These are phyloP conservation scores for Crypturellus undulatus DNA, from an alignment of 2,113 vertebrate genomes.

Conservation along the genomic window DNA sequence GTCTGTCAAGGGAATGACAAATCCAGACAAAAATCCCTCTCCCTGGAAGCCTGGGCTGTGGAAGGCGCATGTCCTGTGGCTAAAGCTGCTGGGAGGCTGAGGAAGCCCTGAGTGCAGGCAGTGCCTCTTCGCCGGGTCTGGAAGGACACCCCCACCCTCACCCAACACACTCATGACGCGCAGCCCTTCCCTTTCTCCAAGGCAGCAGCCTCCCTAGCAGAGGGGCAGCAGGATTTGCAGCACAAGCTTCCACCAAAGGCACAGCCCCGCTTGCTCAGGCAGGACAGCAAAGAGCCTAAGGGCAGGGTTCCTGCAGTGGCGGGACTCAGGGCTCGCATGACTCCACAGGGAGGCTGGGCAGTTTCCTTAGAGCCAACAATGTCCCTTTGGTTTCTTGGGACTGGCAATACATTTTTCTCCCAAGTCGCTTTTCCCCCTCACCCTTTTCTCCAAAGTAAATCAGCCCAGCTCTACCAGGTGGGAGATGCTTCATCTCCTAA, in stretches of 20 bases:
- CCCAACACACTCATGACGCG: neutral
- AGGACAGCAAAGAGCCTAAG: neutral
- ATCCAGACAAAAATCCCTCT: neutral
- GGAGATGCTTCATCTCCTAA: neutral
- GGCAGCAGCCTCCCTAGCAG: neutral
- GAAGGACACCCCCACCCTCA: neutral
- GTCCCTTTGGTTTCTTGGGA: constrained; percentile 42
- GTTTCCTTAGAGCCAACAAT: constrained; percentile 48
- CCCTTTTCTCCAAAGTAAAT: constrained; percentile 27
- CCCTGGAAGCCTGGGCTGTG: neutral
- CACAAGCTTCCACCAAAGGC: neutral
- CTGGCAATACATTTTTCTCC: constrained; percentile 18
- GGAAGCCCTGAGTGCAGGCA: neutral
- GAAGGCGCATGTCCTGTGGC: neutral
- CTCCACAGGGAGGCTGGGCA: neutral
- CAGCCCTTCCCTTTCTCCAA: neutral
- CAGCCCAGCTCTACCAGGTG: neutral
- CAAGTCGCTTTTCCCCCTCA: neutral
- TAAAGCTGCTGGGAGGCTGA: neutral
- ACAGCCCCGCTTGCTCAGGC: neutral
- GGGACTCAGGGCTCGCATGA: neutral
- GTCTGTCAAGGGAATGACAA: neutral
- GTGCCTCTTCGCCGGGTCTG: neutral
- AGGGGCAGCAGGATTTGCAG: neutral
- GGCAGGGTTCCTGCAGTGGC: neutral